Evolutionary conservation across 2,797 vertebrate species (phyloP).

Genomic region (Cryptoprocta ferox): DNA sequence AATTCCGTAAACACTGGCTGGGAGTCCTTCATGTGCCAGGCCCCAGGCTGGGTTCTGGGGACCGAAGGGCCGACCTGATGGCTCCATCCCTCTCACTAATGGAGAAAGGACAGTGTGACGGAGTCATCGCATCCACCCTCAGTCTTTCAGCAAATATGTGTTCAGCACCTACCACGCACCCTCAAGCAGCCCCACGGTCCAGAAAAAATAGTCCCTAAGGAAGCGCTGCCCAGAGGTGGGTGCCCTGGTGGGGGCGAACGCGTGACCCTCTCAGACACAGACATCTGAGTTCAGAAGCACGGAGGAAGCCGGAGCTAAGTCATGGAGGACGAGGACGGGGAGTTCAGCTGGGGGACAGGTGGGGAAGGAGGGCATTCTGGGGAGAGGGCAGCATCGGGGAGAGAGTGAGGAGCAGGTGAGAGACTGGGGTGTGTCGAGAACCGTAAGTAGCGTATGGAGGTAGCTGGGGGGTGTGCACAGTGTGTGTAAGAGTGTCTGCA

Average conservation of each 20-base stretch:
- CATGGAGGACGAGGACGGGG: background rate
- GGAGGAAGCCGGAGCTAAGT: background rate
- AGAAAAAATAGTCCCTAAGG: background rate
- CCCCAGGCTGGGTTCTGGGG: background rate
- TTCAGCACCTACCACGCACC: accelerated
- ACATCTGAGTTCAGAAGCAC: background rate
- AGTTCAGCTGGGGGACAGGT: background rate
- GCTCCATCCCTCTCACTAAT: accelerated
- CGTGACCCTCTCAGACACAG: background rate
- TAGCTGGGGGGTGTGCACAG: background rate
- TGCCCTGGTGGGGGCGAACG: background rate
- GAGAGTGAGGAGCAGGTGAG: background rate
- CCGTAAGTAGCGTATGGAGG: background rate
- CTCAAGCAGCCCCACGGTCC: background rate
- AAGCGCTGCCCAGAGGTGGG: background rate
- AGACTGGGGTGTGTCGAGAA: background rate
- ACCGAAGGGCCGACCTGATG: background rate
- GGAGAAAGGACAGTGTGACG: background rate
- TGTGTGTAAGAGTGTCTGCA: background rate
- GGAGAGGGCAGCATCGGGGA: background rate
- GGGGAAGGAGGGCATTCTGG: background rate
- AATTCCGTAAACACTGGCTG: background rate
- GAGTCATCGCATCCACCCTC: background rate
- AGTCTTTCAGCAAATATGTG: background rate
- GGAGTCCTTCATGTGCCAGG: background rate